Conservation (phyloP, 2,888 invertebrate species). For the Acrobasis repandana region DNA sequence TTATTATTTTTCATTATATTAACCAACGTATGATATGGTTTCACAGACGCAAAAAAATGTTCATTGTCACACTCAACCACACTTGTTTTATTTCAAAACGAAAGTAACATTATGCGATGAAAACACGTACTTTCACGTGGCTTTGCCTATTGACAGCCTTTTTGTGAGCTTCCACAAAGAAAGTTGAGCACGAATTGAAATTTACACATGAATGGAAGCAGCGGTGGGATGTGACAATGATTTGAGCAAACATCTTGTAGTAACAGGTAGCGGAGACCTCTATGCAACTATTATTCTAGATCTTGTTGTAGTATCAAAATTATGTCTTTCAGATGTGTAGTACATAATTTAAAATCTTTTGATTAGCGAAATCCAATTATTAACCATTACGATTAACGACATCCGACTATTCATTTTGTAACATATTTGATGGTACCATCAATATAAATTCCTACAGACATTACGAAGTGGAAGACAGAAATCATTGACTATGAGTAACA, state of each 20-base stretch:
- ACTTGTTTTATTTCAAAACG: conserved; percentile 33
- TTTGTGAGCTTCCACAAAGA: conserved; percentile 36
- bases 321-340: too few relatives aligned
- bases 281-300: neutral
- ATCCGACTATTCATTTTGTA: too few relatives aligned
- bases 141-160: conserved; percentile 35
- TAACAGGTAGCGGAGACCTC: conserved; percentile 35
- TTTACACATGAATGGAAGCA: conserved; percentile 36
- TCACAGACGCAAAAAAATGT: neutral
- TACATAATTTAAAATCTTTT: too few relatives aligned
- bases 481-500: too few relatives aligned
- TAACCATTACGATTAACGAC: too few relatives aligned
- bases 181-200: conserved; percentile 33
- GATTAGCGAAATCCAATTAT: too few relatives aligned
- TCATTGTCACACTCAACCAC: conserved; percentile 3
- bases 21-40: too few relatives aligned
- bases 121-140: conserved; percentile 49
- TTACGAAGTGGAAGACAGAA: too few relatives aligned
- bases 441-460: too few relatives aligned
- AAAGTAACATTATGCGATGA: conserved; percentile 38
- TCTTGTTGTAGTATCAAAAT: too few relatives aligned
- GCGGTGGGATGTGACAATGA: conserved; percentile 38
- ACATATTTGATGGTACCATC: too few relatives aligned
- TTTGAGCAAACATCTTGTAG: conserved; percentile 40
- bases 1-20: too few relatives aligned